Conservation (phyloP, 2,888 invertebrate genomes). For the Carpatolechia fugitivella region DNA sequence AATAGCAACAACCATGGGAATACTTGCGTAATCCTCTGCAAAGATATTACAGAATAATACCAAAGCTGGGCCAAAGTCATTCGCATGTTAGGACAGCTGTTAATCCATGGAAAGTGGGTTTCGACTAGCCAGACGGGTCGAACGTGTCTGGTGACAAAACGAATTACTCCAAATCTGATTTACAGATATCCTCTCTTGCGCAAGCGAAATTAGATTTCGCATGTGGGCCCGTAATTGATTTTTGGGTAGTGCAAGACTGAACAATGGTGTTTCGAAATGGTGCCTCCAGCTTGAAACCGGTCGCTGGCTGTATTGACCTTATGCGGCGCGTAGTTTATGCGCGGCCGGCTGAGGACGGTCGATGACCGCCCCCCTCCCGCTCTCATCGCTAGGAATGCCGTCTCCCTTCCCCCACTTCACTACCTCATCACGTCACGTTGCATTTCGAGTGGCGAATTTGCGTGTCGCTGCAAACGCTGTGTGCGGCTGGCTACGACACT, state of each 20-base stretch:
- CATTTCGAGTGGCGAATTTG: constrained; percentile 71
- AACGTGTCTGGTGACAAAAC: constrained; percentile 38
- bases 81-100: constrained; percentile 23
- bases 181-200: constrained; percentile 49
- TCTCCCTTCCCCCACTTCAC: constrained; percentile 36
- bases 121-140: constrained; percentile 18
- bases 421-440: constrained; percentile 65
- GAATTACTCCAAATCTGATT: constrained; percentile 47
- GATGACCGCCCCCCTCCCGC: constrained; percentile 64
- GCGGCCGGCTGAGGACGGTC: constrained; percentile 74
- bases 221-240: constrained; percentile 62
- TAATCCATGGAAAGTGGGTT: constrained; percentile 24
- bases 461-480: constrained; percentile 43
- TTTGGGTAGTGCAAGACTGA: constrained; percentile 41
- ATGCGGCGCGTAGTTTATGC: constrained; percentile 75
- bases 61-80: constrained; percentile 19
- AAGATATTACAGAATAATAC: constrained; percentile 14
- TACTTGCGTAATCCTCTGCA: background rate
- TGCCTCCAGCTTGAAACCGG: constrained; percentile 30
- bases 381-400: constrained; percentile 63
- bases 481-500: constrained; percentile 36
- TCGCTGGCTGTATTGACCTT: constrained; percentile 62
- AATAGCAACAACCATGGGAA: background rate
- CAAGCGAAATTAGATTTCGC: constrained; percentile 60
- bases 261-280: constrained; percentile 66